These are phyloP conservation scores for Oscheius onirici DNA, from an alignment of 2,888 invertebrate genomes.

Conservation along the genomic window DNA sequence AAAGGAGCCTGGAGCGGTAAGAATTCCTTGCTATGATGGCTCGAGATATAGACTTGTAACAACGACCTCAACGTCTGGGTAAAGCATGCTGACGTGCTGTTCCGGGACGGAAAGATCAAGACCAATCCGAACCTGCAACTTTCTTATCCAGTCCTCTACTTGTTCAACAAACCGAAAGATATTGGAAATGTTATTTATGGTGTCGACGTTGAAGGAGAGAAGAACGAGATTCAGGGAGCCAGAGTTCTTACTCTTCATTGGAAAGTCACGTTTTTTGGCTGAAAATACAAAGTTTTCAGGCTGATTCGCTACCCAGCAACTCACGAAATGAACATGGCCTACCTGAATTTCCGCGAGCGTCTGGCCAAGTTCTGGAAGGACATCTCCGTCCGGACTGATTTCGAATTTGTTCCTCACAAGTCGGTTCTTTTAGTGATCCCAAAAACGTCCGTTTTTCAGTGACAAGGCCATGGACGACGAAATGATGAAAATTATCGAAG, in stretches of 20 bases:
- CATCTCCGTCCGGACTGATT: slow-evolving; percentile 59
- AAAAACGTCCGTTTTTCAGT: slow-evolving; percentile 44
- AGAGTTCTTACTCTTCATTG: slow-evolving; percentile 70
- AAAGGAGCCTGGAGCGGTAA: slow-evolving; percentile 53
- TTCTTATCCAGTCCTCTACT: slow-evolving; percentile 70
- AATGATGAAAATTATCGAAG: slow-evolving; percentile 67
- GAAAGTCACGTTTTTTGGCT: slow-evolving; percentile 22
- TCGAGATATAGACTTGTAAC: slow-evolving; percentile 54
- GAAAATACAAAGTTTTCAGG: background rate
- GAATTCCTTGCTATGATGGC: background rate
- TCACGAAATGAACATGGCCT: slow-evolving; percentile 58
- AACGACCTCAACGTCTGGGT: slow-evolving; percentile 70
- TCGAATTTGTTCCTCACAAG: slow-evolving; percentile 71
- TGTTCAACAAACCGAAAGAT: slow-evolving; percentile 70
- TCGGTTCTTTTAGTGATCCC: too few relatives aligned
- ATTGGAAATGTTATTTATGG: slow-evolving; percentile 71
- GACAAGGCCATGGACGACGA: slow-evolving; percentile 71
- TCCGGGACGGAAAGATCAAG: slow-evolving; percentile 63
- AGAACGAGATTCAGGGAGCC: slow-evolving; percentile 70
- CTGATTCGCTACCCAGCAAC: slow-evolving; percentile 64
- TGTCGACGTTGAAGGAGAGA: slow-evolving; percentile 69
- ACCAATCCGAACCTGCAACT: slow-evolving; percentile 70
- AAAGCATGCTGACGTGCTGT: slow-evolving; percentile 70
- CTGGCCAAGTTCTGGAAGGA: slow-evolving; percentile 65
- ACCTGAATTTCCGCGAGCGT: slow-evolving; percentile 59